Percentiles rank a stretch among this genome's conserved stretches.
phyloP scores from a whole-genome alignment of 2,113 vertebrate species.

The Jaculus jaculus region DNA sequence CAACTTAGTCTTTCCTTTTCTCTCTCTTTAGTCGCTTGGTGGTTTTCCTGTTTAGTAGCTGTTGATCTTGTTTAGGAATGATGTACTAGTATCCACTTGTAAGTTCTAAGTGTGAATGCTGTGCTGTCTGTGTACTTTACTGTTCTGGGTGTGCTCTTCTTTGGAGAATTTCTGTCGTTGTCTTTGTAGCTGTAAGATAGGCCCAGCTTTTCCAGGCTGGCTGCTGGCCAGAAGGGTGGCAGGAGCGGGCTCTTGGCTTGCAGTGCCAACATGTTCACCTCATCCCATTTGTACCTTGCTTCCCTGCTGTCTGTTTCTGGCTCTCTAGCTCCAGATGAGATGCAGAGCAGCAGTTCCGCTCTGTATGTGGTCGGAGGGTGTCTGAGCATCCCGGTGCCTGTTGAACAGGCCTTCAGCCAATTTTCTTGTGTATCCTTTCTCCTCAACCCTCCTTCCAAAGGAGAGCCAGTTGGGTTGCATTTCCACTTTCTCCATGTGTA shows the following conservation, averaged over 20 bases:
- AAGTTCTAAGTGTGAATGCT: slow-evolving; percentile 26
- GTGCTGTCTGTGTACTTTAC: neutral
- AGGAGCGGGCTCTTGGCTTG: neutral
- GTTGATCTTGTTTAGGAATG: neutral
- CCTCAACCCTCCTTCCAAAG: neutral
- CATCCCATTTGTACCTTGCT: neutral
- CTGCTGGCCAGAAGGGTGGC: neutral
- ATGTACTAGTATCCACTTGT: neutral
- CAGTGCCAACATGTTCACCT: neutral
- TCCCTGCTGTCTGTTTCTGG: neutral
- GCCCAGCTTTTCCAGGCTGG: neutral
- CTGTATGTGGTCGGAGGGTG: no score
- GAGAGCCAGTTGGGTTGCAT: neutral
- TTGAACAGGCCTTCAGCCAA: no score
- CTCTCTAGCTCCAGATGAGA: no score
- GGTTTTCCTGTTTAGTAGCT: neutral
- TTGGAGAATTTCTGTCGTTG: slow-evolving; percentile 6
- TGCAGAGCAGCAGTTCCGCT: no score
- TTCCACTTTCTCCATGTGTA: slow-evolving; percentile 14
- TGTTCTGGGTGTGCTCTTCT: neutral
- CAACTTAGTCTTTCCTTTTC: neutral
- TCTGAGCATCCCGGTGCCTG: no score
- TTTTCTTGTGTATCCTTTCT: neutral
- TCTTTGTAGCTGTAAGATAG: slow-evolving; percentile 16
- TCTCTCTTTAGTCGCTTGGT: neutral